Conservation (phyloP, 2,888 invertebrate genomes). For the Drosophila peninsularis region DNA sequence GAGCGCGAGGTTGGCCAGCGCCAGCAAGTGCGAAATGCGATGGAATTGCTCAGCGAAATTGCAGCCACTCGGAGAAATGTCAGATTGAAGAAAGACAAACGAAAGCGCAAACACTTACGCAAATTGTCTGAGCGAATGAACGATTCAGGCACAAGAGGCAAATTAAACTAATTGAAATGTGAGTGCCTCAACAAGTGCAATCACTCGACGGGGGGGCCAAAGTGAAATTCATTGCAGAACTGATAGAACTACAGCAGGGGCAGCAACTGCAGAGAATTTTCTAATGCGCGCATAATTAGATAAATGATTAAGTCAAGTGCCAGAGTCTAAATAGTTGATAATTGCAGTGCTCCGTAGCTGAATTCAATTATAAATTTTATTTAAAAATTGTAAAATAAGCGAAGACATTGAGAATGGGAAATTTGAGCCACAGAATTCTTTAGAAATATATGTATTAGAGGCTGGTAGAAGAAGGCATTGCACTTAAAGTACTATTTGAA, state of each 20-base stretch:
- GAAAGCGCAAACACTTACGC: conserved; percentile 49
- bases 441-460: not conserved
- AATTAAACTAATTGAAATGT: conserved; percentile 58
- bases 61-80: conserved; percentile 45
- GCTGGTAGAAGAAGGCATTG: not conserved
- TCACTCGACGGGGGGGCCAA: not conserved
- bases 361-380: not conserved
- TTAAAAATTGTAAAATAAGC: no score
- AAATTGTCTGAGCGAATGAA: conserved; percentile 47
- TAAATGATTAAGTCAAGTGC: not conserved
- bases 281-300: not conserved
- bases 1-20: conserved; percentile 34
- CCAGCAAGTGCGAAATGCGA: conserved; percentile 50
- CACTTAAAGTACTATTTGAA: not conserved
- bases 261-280: not conserved
- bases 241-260: not conserved
- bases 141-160: conserved; percentile 25
- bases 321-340: not conserved
- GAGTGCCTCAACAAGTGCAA: conserved; percentile 39
- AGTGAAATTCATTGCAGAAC: conserved; percentile 25
- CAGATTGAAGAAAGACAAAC: conserved; percentile 33
- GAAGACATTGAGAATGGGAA: not conserved
- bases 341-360: not conserved
- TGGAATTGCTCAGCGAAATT: conserved; percentile 41
- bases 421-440: not conserved